phyloP scores from a whole-genome alignment of 2,888 invertebrate species.

The Orchestes rusci region DNA sequence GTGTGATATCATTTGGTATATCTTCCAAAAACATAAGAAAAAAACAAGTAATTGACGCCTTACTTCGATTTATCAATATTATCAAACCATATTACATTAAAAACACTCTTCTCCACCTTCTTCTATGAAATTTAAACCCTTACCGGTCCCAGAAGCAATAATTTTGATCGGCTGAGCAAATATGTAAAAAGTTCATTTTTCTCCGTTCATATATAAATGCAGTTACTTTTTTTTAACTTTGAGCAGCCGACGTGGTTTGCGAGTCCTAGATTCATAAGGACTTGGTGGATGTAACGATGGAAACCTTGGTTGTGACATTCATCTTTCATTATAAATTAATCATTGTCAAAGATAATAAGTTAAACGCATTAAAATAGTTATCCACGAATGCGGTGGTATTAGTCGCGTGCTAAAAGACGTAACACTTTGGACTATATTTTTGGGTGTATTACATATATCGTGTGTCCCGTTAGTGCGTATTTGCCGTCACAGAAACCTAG shows the following conservation, averaged over 20 bases:
- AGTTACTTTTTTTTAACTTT: neutral
- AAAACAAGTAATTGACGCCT: neutral
- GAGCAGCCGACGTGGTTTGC: neutral
- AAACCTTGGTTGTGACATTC: too few relatives aligned
- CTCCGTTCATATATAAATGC: neutral
- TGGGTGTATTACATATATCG: too few relatives aligned
- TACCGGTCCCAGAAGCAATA: neutral
- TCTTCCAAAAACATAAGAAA: neutral
- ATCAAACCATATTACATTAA: neutral
- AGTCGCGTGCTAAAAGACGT: too few relatives aligned
- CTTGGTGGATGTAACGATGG: too few relatives aligned
- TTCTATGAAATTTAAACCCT: neutral
- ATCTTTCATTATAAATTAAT: too few relatives aligned
- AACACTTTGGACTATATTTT: too few relatives aligned
- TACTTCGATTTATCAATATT: neutral
- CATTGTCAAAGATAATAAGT: too few relatives aligned
- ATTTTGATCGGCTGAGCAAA: neutral
- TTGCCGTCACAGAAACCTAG: too few relatives aligned
- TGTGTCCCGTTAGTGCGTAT: too few relatives aligned
- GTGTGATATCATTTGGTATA: neutral
- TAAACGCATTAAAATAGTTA: too few relatives aligned
- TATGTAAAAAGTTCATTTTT: neutral
- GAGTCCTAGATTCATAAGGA: too few relatives aligned
- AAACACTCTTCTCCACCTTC: neutral
- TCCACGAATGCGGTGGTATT: too few relatives aligned